Evolutionary conservation across 1,140 invertebrate genomes (phyloP), one percentile per base, ranked within the genome.

Genomic region (Hylyphantes graminicola): DNA sequence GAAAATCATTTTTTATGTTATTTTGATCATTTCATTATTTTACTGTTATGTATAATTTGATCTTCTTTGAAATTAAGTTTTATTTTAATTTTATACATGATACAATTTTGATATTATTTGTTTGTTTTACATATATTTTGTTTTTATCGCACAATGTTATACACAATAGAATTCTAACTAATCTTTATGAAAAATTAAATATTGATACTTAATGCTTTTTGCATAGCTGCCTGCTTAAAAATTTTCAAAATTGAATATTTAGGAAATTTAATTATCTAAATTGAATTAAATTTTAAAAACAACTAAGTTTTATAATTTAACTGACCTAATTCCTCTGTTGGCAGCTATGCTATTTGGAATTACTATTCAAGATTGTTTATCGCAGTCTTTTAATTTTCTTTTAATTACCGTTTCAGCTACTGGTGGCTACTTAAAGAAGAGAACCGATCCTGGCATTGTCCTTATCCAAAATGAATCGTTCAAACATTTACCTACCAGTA

Each of bases 281-380:
- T 21, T 67, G 35, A 35, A 67, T 19, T 67, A 48, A 64, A 19
- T 67, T 17, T 70, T 13, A 13, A 65, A 65, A 65, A 65, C 9
- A n/a, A 51, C 48, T 72, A 50, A 15, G 13, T 51, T 17, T 72
- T 10, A 13, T 10, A 15, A 78, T 50, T 68, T 50, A 13, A 50
- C 73, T 53, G 15, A 72, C 73, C 50, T 8, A 83, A 83, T 83
- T 83, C 80, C 80, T 74, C 5, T 74, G 48, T 83, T 83, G 80
- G 80, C 80, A 83, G 80, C 80, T 83, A 65, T 83, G 80, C 80
- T 83, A 35, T 82, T 83, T 83, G 80, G 80, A 83, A 83, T 83
- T 83, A 35, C 35, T 35, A 78, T 63, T 57, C 61, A 78, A 78
- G 67, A 67, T 55, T 74, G 57, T 59, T 64, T 48, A 55, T 82